phyloP scores from a whole-genome alignment of 2,113 vertebrate species.

The Hepsetus odoe region DNA sequence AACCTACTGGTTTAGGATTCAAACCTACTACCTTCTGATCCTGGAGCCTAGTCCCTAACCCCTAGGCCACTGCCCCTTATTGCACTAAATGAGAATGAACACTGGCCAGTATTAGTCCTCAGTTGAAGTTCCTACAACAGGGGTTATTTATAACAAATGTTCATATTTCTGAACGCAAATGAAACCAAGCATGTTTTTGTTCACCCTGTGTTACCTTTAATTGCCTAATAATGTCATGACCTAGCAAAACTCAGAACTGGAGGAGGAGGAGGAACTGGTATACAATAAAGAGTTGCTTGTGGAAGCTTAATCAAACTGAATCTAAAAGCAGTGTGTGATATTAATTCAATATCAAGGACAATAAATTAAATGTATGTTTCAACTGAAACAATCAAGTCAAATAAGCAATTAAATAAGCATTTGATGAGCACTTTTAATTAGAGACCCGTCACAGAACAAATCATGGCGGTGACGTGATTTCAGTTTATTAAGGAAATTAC shows the following conservation, averaged over 20 bases:
- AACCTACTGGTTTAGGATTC: no score
- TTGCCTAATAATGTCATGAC: not conserved
- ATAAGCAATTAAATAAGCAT: not conserved
- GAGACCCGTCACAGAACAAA: not conserved
- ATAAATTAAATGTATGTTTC: not conserved
- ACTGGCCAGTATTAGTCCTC: no score
- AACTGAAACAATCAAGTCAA: no score
- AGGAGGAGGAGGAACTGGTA: not conserved
- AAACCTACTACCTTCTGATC: no score
- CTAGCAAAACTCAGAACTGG: constrained; percentile 7
- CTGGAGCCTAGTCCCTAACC: no score
- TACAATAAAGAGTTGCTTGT: not conserved
- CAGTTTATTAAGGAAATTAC: not conserved
- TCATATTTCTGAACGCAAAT: no score
- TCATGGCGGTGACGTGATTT: not conserved
- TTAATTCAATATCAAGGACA: not conserved
- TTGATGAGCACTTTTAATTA: not conserved
- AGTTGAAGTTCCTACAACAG: no score
- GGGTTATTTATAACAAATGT: no score
- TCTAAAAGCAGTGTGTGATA: not conserved
- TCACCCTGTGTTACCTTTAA: no score
- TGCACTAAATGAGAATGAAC: no score
- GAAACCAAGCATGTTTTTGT: not conserved
- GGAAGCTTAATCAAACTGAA: not conserved
- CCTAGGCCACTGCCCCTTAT: no score